A percentile compares a stretch with the other conserved stretches of the same genome.
phyloP scores from a whole-genome alignment of 2,888 invertebrate genomes.

The Cyclophora albipunctata region DNA sequence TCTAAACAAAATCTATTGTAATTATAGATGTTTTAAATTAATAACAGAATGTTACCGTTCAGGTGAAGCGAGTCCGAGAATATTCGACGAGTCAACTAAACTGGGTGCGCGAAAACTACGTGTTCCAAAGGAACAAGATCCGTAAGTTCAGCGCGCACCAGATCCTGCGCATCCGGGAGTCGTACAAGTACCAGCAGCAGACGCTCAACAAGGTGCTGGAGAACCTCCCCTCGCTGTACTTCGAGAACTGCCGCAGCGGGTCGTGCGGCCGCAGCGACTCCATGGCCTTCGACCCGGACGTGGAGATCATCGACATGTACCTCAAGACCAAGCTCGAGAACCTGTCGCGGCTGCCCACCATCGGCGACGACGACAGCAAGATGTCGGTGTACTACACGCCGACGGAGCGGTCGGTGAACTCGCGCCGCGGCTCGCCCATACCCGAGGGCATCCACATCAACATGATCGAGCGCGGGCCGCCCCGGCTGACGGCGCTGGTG shows the following conservation, averaged over 20 bases:
- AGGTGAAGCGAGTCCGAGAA: conserved; percentile 93
- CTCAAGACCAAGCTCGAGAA: conserved; percentile 80
- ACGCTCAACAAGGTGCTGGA: conserved; percentile 95
- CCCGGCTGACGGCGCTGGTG: conserved; percentile 54
- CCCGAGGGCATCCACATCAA: conserved; percentile 80
- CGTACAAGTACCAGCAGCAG: conserved; percentile 97
- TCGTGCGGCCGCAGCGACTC: conserved; percentile 86
- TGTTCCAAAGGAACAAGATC: conserved; percentile 95
- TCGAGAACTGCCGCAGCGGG: conserved; percentile 94
- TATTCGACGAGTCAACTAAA: conserved; percentile 94
- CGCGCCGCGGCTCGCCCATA: conserved; percentile 59
- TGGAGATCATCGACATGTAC: conserved; percentile 79
- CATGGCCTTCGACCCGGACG: conserved; percentile 80
- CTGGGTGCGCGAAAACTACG: conserved; percentile 96
- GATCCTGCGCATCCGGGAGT: conserved; percentile 89
- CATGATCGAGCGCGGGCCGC: conserved; percentile 73
- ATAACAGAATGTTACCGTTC: conserved; percentile 19
- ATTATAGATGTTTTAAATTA: neutral
- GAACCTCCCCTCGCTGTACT: conserved; percentile 91
- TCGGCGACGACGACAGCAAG: conserved; percentile 80
- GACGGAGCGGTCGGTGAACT: conserved; percentile 79
- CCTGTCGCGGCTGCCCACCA: conserved; percentile 69
- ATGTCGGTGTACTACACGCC: conserved; percentile 89
- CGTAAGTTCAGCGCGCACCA: conserved; percentile 96
- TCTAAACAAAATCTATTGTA: neutral